phyloP scores from a whole-genome alignment of 30 jellyfish, hydroid and myxozoan genomes.

The Cassiopea andromeda region DNA sequence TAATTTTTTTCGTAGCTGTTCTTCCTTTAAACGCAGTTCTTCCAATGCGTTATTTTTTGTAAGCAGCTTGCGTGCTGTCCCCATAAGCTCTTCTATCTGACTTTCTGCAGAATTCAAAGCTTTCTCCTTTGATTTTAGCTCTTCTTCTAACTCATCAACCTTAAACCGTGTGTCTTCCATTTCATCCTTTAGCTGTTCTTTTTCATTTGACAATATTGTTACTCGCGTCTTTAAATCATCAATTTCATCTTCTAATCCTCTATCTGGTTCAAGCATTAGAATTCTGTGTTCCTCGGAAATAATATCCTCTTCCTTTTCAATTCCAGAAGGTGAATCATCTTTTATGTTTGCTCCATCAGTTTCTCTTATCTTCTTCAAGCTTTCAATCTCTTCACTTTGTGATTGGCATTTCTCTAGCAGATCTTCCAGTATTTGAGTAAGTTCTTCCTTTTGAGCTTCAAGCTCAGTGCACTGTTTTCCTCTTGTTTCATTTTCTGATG shows the following conservation, averaged over 20 bases:
- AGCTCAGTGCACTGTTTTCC: slow-evolving; percentile 10
- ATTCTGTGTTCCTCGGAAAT: slow-evolving; percentile 1
- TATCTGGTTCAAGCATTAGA: slow-evolving; percentile 15
- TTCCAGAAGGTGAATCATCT: not conserved
- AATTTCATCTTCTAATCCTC: slow-evolving; percentile 9
- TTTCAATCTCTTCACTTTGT: slow-evolving; percentile 17
- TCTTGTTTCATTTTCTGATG: slow-evolving; percentile 46
- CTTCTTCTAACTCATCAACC: not conserved
- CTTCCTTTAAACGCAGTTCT: not conserved
- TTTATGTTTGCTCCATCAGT: slow-evolving; percentile 15
- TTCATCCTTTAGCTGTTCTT: slow-evolving; percentile 6
- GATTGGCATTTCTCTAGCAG: slow-evolving; percentile 35
- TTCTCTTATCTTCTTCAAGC: not conserved
- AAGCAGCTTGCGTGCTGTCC: slow-evolving; percentile 1
- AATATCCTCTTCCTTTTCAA: not conserved
- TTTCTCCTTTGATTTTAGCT: slow-evolving; percentile 4
- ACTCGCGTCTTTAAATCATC: slow-evolving; percentile 8
- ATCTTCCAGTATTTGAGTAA: slow-evolving; percentile 43
- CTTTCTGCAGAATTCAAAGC: slow-evolving; percentile 41
- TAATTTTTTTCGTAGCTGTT: not conserved
- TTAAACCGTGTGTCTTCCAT: not conserved
- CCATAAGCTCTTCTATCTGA: slow-evolving; percentile 56
- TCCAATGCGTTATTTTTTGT: slow-evolving; percentile 11
- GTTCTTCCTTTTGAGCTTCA: slow-evolving; percentile 37
- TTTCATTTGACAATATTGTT: slow-evolving; percentile 13